Evolutionary conservation across 2,888 invertebrate genomes (phyloP).

Genomic region (Tiliacea aurago): DNA sequence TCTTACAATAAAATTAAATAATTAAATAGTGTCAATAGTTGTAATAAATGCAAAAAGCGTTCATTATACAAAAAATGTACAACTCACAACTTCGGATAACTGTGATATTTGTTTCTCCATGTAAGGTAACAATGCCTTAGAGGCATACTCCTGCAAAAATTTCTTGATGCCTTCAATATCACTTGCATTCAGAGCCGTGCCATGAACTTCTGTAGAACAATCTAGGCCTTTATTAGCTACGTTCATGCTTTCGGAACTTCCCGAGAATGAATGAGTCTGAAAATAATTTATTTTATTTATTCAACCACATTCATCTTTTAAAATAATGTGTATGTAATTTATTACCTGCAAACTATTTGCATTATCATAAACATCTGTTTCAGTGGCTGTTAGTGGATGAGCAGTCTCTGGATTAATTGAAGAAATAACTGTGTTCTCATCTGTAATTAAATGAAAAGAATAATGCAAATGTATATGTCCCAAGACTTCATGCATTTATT

Average conservation of each 20-base stretch:
- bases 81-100: constrained; percentile 93
- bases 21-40: neutral
- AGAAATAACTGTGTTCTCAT: constrained; percentile 71
- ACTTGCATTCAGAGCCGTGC: constrained; percentile 93
- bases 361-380: constrained; percentile 90
- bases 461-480: constrained; percentile 2
- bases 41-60: neutral
- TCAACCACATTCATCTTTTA: neutral
- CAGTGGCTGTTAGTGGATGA: constrained; percentile 94
- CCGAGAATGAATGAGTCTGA: constrained; percentile 88
- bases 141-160: constrained; percentile 96
- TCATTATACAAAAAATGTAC: constrained; percentile 16
- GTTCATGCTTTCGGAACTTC: constrained; percentile 91
- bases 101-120: constrained; percentile 96
- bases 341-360: constrained; percentile 89
- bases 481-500: neutral
- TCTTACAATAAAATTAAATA: neutral
- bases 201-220: constrained; percentile 91
- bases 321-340: constrained; percentile 16
- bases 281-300: constrained; percentile 58
- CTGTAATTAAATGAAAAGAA: constrained; percentile 60
- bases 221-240: constrained; percentile 88
- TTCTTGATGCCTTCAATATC: constrained; percentile 96
- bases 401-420: constrained; percentile 79
- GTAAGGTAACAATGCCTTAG: constrained; percentile 96